A percentile compares a stretch with the other conserved stretches of the same genome.
Conservation (phyloP, 2,797 vertebrate genomes). For the Microtus californicus region DNA sequence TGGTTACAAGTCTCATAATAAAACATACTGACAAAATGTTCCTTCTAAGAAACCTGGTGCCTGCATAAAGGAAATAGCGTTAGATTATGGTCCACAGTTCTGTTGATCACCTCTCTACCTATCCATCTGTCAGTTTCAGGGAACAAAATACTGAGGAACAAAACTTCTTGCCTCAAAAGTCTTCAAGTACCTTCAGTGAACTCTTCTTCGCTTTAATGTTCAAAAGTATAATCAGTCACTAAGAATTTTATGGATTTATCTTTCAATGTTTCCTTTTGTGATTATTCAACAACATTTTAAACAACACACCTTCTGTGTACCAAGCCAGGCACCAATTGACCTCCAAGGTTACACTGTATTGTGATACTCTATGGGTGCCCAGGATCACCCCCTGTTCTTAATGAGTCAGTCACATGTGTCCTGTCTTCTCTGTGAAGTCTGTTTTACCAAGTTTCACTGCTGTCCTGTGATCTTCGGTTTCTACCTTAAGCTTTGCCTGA, state of each 20-base stretch:
- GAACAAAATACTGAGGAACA: not conserved
- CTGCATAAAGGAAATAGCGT: not conserved
- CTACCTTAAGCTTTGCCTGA: not conserved
- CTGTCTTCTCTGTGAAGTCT: not conserved
- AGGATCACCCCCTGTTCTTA: not conserved
- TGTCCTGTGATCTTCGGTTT: not conserved
- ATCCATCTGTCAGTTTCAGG: not conserved
- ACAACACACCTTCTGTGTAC: not conserved
- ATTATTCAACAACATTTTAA: not conserved
- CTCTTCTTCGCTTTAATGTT: not conserved
- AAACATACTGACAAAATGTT: not conserved
- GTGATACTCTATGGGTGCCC: not conserved
- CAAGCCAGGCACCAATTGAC: not conserved
- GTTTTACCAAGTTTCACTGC: too few relatives aligned
- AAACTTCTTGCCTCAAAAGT: not conserved
- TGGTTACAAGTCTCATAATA: not conserved
- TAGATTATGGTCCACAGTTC: not conserved
- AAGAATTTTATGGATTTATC: not conserved
- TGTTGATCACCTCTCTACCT: not conserved
- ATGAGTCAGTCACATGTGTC: not conserved
- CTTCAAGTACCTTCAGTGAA: not conserved
- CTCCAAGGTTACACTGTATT: not conserved
- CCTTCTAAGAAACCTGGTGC: not conserved
- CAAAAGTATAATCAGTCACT: not conserved
- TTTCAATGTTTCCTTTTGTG: not conserved